These are phyloP conservation scores for Catalaphyllia jardinei DNA, from an alignment of 64 coral and sea anemone genomes.

Conservation along the genomic window DNA sequence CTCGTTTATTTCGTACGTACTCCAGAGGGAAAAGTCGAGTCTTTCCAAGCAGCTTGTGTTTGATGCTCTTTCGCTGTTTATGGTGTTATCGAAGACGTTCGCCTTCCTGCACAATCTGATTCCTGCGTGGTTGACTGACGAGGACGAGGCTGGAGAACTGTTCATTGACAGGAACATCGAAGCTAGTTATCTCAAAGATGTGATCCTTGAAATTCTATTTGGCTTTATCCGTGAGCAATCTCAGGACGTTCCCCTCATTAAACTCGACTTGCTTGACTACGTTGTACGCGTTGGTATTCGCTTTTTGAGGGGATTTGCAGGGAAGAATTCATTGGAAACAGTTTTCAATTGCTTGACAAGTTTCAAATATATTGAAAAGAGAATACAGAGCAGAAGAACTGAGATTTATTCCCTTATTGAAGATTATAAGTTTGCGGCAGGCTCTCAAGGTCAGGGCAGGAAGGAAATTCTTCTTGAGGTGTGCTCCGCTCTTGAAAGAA, in stretches of 20 bases:
- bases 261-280: slow-evolving; percentile 11
- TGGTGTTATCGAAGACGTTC: neutral
- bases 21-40: neutral
- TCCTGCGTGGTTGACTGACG: neutral
- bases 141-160: neutral
- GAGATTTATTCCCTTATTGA: slow-evolving; percentile 52
- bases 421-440: slow-evolving; percentile 14
- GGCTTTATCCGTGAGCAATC: neutral
- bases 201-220: neutral
- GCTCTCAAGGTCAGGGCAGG: neutral
- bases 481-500: neutral
- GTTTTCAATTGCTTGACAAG: slow-evolving; percentile 38
- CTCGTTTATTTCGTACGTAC: neutral
- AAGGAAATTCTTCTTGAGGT: slow-evolving; percentile 3
- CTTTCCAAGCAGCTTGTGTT: neutral
- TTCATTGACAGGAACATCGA: neutral
- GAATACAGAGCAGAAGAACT: slow-evolving; percentile 13
- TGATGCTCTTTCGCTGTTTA: neutral
- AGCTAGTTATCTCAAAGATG: neutral
- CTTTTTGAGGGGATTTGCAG: neutral
- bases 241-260: neutral
- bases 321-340: neutral
- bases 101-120: neutral
- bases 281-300: slow-evolving; percentile 23
- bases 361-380: slow-evolving; percentile 22